Percentiles rank a stretch among this genome's conserved stretches.
These are phyloP conservation scores for Cremastobaeus sp. DNA, from an alignment of 2,888 invertebrate genomes.

Conservation along the genomic window DNA sequence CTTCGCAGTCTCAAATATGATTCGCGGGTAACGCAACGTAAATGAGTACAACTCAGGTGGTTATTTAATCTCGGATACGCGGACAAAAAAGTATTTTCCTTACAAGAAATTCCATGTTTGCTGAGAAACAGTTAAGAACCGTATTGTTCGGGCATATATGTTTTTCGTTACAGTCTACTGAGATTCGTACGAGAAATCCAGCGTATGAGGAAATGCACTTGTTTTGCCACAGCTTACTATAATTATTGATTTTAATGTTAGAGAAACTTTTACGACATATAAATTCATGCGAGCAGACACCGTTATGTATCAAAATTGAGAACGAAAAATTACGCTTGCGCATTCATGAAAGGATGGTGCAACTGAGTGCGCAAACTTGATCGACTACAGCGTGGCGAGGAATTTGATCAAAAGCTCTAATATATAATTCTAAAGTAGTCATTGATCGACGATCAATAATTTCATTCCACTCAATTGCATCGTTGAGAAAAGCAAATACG, in stretches of 20 bases:
- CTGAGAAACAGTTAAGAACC: constrained; percentile 51
- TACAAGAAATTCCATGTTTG: constrained; percentile 26
- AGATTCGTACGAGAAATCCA: constrained; percentile 36
- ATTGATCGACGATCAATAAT: too few relatives aligned
- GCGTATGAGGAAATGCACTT: constrained; percentile 45
- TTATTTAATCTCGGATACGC: constrained; percentile 18
- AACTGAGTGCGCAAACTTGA: constrained; percentile 12
- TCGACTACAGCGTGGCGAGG: too few relatives aligned
- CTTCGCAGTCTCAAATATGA: background rate
- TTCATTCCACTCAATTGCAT: too few relatives aligned
- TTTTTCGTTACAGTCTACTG: constrained; percentile 54
- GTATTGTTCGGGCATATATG: constrained; percentile 46
- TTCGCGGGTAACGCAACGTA: constrained; percentile 7
- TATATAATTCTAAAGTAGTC: too few relatives aligned
- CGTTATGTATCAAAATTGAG: constrained; percentile 43
- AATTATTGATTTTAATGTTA: constrained; percentile 53
- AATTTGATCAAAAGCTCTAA: too few relatives aligned
- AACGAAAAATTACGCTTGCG: constrained; percentile 20
- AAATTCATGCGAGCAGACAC: constrained; percentile 25
- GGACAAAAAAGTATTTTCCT: constrained; percentile 19
- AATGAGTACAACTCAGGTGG: constrained; percentile 15
- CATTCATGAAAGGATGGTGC: constrained; percentile 27
- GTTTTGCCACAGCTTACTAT: constrained; percentile 36
- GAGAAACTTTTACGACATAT: constrained; percentile 45
- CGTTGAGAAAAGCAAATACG: too few relatives aligned